These are phyloP conservation scores for Axinella damicornis DNA, from an alignment of 37 sponge, comb jelly and placozoan species.

Conservation along the genomic window DNA sequence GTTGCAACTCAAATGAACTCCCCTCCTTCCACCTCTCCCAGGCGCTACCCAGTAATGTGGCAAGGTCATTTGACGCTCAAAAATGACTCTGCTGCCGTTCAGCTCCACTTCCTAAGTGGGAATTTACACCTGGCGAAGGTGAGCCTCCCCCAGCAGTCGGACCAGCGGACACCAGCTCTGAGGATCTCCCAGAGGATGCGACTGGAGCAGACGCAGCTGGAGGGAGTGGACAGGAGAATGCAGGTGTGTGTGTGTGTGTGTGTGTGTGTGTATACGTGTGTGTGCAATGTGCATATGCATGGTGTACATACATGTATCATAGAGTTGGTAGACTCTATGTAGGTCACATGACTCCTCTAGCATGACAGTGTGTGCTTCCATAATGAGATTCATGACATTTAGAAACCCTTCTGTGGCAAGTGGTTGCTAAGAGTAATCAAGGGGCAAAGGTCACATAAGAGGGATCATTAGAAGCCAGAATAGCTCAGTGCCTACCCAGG, in stretches of 20 bases:
- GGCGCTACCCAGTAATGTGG: constrained; percentile 97
- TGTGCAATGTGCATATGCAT: background rate
- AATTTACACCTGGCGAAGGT: constrained; percentile 79
- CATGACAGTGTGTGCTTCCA: too few species aligned
- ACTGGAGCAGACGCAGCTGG: constrained; percentile 92
- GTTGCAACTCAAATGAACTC: too few species aligned
- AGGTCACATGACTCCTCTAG: too few species aligned
- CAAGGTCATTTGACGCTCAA: constrained; percentile 96
- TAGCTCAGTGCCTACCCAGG: too few species aligned
- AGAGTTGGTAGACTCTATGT: background rate
- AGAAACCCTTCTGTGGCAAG: too few species aligned
- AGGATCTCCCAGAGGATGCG: constrained; percentile 94
- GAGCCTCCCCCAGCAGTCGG: constrained; percentile 75
- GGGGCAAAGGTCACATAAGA: too few species aligned
- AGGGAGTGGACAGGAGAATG: constrained; percentile 93
- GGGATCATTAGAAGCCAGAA: too few species aligned
- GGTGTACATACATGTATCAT: too few species aligned
- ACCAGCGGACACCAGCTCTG: constrained; percentile 63
- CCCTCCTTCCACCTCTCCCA: too few species aligned
- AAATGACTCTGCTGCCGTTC: constrained; percentile 94
- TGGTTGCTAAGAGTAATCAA: too few species aligned
- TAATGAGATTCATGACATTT: too few species aligned
- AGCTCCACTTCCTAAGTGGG: constrained; percentile 94
- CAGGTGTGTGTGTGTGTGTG: constrained; percentile 64
- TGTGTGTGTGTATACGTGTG: too few species aligned